Conservation (phyloP, 2,113 vertebrate species). For the Guaruba guarouba region DNA sequence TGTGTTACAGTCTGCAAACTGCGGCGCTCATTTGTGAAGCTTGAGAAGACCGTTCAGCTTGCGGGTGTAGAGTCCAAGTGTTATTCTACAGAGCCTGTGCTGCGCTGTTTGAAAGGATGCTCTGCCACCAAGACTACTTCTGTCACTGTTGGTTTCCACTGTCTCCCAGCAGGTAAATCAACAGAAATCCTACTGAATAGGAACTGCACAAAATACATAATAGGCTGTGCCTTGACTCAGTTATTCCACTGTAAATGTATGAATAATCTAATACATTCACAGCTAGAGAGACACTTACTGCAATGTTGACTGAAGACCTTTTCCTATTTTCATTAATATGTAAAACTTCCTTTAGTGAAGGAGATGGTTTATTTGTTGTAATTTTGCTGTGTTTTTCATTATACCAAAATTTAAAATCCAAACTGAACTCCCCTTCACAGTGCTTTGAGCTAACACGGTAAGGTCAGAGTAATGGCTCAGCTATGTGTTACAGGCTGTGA, state of each 20-base stretch:
- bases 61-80: background rate
- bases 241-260: background rate
- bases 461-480: background rate
- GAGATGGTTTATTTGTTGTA: background rate
- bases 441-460: background rate
- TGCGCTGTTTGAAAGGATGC: constrained; percentile 64
- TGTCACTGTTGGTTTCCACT: constrained; percentile 76
- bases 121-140: constrained; percentile 44
- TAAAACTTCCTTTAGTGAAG: background rate
- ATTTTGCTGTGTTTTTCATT: background rate
- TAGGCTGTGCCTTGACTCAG: background rate
- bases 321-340: background rate
- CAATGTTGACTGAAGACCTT: background rate
- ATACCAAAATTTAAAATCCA: background rate
- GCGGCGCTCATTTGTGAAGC: constrained; percentile 29
- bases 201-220: background rate
- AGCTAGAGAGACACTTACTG: background rate
- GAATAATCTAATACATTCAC: background rate
- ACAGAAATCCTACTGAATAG: background rate
- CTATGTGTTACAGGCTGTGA: background rate
- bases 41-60: constrained; percentile 4
- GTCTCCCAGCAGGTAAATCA: constrained; percentile 70
- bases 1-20: constrained; percentile 60
- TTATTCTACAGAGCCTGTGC: constrained; percentile 25
- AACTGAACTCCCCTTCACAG: background rate